Evolutionary conservation across 2,888 invertebrate species (phyloP), one percentile per base, ranked within the genome.

Genomic region (Megastigmus dorsalis): DNA sequence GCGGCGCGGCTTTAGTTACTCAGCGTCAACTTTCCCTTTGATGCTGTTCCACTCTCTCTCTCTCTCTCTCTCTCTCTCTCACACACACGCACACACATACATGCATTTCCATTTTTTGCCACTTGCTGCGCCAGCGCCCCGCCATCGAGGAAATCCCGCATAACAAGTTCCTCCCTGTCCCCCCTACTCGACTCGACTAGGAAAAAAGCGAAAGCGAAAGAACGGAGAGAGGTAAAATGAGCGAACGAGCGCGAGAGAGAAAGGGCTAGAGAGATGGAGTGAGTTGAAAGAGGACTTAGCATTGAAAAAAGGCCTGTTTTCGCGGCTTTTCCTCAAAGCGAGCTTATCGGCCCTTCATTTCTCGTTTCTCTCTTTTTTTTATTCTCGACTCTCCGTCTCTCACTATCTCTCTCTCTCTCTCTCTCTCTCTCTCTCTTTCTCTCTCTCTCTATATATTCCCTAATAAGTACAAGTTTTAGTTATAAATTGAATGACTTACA

Each of bases 101-200:
- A 15, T 48, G 1, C 63, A 45, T 62, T 33, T 62, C 20, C 63
- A 62, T 62, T 62, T 48, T 41, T 60, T 28, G n/a, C 10, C 54
- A 28, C 50, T 48, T 6, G n/a, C 50, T 28, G n/a, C 10, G 6
- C 13, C 2, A 41, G 13, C 18, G 2, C 7, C 33, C 57, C 38
- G 28, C 33, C 62, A 36, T 48, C 33, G 55, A 33, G 28, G 28
- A 55, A 66, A 55, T 54, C 30, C n/a, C 54, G 20, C 28, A 23
- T 23, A 67, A 55, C 33, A 48, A 54, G 45, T 62, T 43, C 15
- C 33, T 30, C 13, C 9, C 33, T 54, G n/a, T 33, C 9, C 33
- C 18, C 4, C 4, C 26, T 5, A 18, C 9, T 13, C 15, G 15
- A 26, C 20, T 33, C 33, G 7, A 50, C 36, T 26, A n/a, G 18